Percentiles rank a stretch among this genome's conserved stretches.
These are phyloP conservation scores for Epinotia demarniana DNA, from an alignment of 2,888 invertebrate genomes.

Conservation along the genomic window DNA sequence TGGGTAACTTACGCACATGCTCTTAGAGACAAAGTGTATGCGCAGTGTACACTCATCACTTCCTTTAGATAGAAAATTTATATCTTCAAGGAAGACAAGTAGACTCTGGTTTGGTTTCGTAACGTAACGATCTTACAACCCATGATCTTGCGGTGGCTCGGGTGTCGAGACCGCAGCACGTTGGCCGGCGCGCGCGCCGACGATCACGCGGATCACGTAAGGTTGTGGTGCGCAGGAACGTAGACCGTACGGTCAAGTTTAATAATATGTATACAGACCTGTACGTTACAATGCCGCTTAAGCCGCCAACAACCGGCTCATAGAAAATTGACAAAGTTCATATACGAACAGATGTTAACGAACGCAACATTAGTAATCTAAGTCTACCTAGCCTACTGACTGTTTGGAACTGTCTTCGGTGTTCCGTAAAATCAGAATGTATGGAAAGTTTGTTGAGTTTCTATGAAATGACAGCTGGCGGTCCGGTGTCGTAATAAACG, in stretches of 20 bases:
- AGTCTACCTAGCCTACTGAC: too few relatives aligned
- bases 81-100: background rate
- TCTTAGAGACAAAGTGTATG: background rate
- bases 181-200: background rate
- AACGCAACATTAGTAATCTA: too few relatives aligned
- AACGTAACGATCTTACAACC: background rate
- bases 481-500: too few relatives aligned
- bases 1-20: background rate
- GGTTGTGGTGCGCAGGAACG: background rate
- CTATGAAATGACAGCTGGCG: too few relatives aligned
- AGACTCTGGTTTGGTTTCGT: background rate
- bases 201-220: constrained; percentile 3
- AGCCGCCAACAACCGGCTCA: too few relatives aligned
- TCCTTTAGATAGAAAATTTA: background rate
- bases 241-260: background rate
- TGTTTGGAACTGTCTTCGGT: too few relatives aligned
- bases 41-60: background rate
- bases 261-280: background rate
- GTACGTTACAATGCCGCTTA: too few relatives aligned
- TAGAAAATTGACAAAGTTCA: too few relatives aligned
- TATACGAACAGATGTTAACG: too few relatives aligned
- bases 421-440: too few relatives aligned
- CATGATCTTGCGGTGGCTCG: constrained; percentile 14
- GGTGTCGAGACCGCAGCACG: constrained; percentile 16
- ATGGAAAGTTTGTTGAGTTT: too few relatives aligned